Evolutionary conservation across 2,797 vertebrate genomes (phyloP).

Genomic region (Enteromius afrohamiltoni): DNA sequence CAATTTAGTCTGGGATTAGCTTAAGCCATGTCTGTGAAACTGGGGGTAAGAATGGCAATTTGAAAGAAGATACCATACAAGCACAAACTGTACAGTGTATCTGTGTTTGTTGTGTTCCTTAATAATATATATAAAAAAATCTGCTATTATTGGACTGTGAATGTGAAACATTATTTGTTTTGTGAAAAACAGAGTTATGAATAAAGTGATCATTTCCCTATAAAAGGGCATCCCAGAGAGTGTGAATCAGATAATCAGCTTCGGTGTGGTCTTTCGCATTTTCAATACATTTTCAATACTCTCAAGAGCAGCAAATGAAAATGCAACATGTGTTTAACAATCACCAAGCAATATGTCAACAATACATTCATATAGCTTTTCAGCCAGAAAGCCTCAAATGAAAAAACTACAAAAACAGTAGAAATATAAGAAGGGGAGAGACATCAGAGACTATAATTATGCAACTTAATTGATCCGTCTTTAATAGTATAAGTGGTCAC

Average conservation of each 20-base stretch:
- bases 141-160: slow-evolving; percentile 50
- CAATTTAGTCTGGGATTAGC: no score
- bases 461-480: background rate
- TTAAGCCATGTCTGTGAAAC: no score
- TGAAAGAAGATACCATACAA: slow-evolving; percentile 31
- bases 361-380: slow-evolving; percentile 51
- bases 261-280: slow-evolving; percentile 51
- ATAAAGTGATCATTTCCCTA: slow-evolving; percentile 57
- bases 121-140: background rate
- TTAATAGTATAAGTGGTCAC: background rate
- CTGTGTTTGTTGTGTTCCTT: background rate
- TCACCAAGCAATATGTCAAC: slow-evolving; percentile 59
- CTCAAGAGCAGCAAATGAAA: slow-evolving; percentile 17
- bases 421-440: background rate
- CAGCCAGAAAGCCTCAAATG: slow-evolving; percentile 31
- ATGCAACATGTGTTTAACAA: slow-evolving; percentile 56
- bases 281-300: slow-evolving; percentile 16
- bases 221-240: slow-evolving; percentile 56
- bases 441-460: background rate
- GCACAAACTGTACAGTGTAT: slow-evolving; percentile 32
- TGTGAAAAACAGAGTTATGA: slow-evolving; percentile 67
- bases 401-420: slow-evolving; percentile 12
- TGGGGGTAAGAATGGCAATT: slow-evolving; percentile 29
- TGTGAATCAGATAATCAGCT: slow-evolving; percentile 52
- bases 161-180: slow-evolving; percentile 64